Evolutionary conservation across 2,797 vertebrate species (phyloP), one percentile per base, ranked within the genome.

Genomic region (Galago senegalensis): DNA sequence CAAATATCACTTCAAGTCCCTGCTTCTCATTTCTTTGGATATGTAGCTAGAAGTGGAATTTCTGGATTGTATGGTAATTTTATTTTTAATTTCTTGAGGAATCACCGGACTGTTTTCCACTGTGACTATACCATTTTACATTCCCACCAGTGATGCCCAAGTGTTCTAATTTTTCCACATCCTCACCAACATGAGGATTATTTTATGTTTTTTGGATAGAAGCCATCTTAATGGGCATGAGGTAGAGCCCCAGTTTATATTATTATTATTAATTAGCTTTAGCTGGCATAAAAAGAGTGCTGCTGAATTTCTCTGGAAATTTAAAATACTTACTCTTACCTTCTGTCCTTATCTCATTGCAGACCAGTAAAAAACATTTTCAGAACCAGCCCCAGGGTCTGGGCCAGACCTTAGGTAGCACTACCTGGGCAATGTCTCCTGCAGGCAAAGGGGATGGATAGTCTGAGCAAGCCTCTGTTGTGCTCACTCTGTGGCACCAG

Each of bases 381-480:
- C 27, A 20, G n/a, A 43, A 31, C 49, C 27, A 23, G 60, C 21
- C 31, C 18, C 29, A 1, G 29, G 43, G 63, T 69, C 67, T 6
- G 56, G 27, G 7, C 56, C 23, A 14, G 85, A 40, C 7, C 46
- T 18, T 1, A 43, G 70, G 75, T 2, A 70, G 69, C 53, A 12
- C 27, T 23, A 43, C 58, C 5, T 37, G 43, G 37, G 29, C 34
- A 21, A 1, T 5, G 34, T 34, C 53, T 13, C 40, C 25, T 18
- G 1, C 4, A 2, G 1, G 7, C 16, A 34, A 18, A 18, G 16
- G 49, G 23, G 69, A 3, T 0, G 2, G 10, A 27, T 3, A 34
- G 23, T 27, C 20, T 69, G 20, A 43, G 31, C 3, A 10, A 6
- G 3, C 1, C 10, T 34, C n/a, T 11, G 16, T 43, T 6, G 21